Evolutionary conservation across 2,888 invertebrate genomes (phyloP).

Genomic region (Lasioglossum lativentre): DNA sequence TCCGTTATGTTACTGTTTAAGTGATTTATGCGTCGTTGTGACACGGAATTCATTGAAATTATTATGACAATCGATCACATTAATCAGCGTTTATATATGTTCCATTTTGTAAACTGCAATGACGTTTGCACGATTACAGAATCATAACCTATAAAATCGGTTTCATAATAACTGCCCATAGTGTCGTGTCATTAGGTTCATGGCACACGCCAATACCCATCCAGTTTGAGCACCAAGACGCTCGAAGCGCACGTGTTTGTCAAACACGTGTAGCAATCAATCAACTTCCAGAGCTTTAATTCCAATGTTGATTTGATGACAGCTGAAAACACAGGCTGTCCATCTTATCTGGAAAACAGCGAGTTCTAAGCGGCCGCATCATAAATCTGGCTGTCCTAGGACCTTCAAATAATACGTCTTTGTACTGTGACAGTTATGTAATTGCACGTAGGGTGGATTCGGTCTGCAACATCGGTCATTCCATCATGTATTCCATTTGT

Average conservation of each 20-base stretch:
- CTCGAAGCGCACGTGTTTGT: neutral
- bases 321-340: slow-evolving; percentile 6
- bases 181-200: neutral
- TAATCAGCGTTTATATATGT: neutral
- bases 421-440: slow-evolving; percentile 4
- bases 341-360: neutral
- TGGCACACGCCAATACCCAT: neutral
- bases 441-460: neutral
- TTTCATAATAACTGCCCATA: neutral
- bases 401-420: neutral
- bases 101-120: neutral
- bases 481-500: neutral
- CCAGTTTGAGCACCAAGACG: neutral
- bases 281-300: slow-evolving; percentile 4
- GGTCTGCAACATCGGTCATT: neutral
- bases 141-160: neutral
- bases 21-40: neutral
- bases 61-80: neutral
- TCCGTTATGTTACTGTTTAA: neutral
- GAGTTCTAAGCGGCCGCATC: neutral
- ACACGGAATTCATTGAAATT: neutral
- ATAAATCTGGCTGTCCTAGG: slow-evolving; percentile 5
- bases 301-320: slow-evolving; percentile 6
- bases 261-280: slow-evolving; percentile 3
- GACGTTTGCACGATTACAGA: neutral